Evolutionary conservation across 2,113 vertebrate species (phyloP).

Genomic region (Speoplatyrhinus poulsoni): DNA sequence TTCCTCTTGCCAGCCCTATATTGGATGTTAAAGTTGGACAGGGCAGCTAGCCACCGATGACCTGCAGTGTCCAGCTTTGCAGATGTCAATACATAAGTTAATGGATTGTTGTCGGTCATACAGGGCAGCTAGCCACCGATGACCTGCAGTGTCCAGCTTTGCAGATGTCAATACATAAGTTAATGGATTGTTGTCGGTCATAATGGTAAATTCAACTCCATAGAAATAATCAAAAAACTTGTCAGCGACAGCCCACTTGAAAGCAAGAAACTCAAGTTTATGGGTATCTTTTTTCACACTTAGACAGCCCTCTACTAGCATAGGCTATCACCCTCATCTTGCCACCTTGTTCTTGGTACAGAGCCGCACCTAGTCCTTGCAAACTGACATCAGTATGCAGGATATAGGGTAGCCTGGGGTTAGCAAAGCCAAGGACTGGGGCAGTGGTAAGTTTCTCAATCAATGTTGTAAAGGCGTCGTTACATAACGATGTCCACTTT

Average conservation of each 20-base stretch:
- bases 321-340: not conserved
- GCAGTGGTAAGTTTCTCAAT: constrained; percentile 11
- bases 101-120: not conserved
- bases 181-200: not conserved
- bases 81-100: not conserved
- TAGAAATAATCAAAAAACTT: not conserved
- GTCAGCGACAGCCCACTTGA: too few relatives aligned
- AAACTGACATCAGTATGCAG: constrained; percentile 16
- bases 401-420: not conserved
- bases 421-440: constrained; percentile 4
- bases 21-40: not conserved
- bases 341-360: constrained; percentile 14
- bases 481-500: not conserved
- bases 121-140: not conserved
- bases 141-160: not conserved
- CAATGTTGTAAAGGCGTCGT: not conserved
- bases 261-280: too few relatives aligned
- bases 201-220: not conserved
- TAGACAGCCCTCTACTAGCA: not conserved
- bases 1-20: not conserved
- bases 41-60: not conserved
- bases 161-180: not conserved
- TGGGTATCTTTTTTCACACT: not conserved
- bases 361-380: constrained; percentile 5
- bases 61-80: not conserved